Evolutionary conservation across 2,113 vertebrate genomes (phyloP).

Genomic region (Maccullochella peelii): DNA sequence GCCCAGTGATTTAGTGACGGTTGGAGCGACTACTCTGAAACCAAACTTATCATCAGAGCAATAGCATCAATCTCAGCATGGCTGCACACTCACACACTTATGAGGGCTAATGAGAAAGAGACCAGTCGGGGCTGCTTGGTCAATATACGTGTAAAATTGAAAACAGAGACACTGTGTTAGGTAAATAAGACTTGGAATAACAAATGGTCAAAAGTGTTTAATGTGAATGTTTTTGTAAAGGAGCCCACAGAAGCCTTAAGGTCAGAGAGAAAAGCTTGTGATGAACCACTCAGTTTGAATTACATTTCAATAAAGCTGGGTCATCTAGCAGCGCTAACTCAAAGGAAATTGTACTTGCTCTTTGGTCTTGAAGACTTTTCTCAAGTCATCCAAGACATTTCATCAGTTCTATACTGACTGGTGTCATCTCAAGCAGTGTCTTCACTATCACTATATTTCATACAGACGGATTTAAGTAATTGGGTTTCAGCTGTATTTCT

Average conservation of each 20-base stretch:
- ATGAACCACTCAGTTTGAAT: conserved; percentile 13
- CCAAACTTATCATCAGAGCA: conserved; percentile 50
- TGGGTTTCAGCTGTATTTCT: background rate
- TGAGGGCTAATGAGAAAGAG: conserved; percentile 55
- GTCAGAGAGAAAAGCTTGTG: background rate
- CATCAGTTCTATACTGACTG: background rate
- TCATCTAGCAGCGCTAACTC: background rate
- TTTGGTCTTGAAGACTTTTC: background rate
- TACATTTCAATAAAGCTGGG: background rate
- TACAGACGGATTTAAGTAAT: background rate
- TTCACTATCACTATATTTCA: background rate
- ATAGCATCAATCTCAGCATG: conserved; percentile 44
- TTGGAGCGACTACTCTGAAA: conserved; percentile 51
- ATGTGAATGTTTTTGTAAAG: background rate
- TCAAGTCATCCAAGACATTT: background rate
- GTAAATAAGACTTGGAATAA: conserved; percentile 25
- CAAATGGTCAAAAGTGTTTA: background rate
- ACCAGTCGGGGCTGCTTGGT: background rate
- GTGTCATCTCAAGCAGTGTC: background rate
- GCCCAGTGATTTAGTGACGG: conserved; percentile 43
- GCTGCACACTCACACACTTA: conserved; percentile 30
- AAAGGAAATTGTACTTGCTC: background rate
- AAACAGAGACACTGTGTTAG: background rate
- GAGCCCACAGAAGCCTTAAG: background rate
- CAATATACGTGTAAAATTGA: conserved; percentile 8